phyloP scores from a whole-genome alignment of 2,113 vertebrate species.

The Catharus minimus region DNA sequence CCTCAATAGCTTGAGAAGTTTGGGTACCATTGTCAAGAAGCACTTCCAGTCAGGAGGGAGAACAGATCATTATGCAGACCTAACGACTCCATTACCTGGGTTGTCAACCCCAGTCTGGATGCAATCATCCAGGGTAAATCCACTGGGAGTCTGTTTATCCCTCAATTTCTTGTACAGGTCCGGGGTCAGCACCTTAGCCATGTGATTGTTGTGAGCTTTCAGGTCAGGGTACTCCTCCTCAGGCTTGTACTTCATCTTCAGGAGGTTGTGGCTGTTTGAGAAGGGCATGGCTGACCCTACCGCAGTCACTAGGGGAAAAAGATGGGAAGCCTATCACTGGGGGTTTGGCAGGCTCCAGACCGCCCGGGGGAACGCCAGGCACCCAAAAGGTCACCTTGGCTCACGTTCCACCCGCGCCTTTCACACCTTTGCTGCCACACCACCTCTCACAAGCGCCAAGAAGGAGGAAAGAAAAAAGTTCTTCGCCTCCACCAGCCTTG shows the following conservation, averaged over 20 bases:
- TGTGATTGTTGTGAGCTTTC: constrained; percentile 92
- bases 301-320: constrained; percentile 53
- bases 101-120: constrained; percentile 97
- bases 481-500: neutral
- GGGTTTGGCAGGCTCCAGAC: neutral
- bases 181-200: constrained; percentile 88
- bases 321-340: constrained; percentile 37
- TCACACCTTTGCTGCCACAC: neutral
- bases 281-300: constrained; percentile 89
- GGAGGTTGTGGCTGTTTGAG: constrained; percentile 90
- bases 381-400: constrained; percentile 64
- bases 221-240: constrained; percentile 91
- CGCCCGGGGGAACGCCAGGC: neutral
- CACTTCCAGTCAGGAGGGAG: constrained; percentile 68
- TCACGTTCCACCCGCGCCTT: neutral
- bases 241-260: constrained; percentile 81
- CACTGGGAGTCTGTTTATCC: constrained; percentile 85
- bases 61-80: constrained; percentile 45
- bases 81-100: constrained; percentile 81
- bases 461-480: neutral
- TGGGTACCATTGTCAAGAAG: constrained; percentile 36
- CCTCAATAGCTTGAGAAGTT: neutral
- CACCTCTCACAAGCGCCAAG: neutral
- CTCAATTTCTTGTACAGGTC: constrained; percentile 85
- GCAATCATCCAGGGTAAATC: constrained; percentile 90